Base-by-base conservation (phyloP, 2,888 invertebrate genomes). In the Ichneumoninae sp. region DNA sequence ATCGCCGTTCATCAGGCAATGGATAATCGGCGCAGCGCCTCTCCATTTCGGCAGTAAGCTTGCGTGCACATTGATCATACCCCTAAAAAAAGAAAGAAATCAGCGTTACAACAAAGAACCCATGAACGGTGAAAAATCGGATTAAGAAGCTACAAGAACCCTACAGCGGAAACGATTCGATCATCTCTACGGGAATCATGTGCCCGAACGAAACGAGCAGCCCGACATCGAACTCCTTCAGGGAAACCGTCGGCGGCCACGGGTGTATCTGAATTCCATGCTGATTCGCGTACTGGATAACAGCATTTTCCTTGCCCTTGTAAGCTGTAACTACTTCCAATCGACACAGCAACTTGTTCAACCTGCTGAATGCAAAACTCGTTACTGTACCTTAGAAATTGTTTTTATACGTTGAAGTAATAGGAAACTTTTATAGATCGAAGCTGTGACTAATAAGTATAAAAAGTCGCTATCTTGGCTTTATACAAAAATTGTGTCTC, bases 181-280 rank as follows among this genome's bases (percentile, higher is more conserved):
- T 97, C 0, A 98, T 93, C 75, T 95, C 92, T 86, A 95, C 94
- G 54, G 98, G 98, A 90, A 99, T 98, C 84, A 99, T 94, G 91
- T 98, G 96, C 0, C 99, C 99, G 95, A 99, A 99, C 0, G 99
- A 98, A 1, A 97, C 98, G 40, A 99, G 97, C 70, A 99, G 94
- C 4, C 99, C 99, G 83, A 99, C 94, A 92, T 99, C 97, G 94
- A 96, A 98, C 74, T 95, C 94, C 16, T 93, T 91, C 72, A 94
- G 89, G 8, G 91, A 87, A 54, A 95, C 90, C 54, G 93, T 87
- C 40, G 94, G 91, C 2, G 96, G 96, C 98, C 98, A 98, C 83
- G 94, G 91, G 88, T 96, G 94, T 22, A 96, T 91, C 19, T 92
- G 91, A 30, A 97, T 94, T 50, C 95, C 94, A 89, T 96, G 94